Percentiles rank a stretch among this genome's conserved stretches.
These are phyloP conservation scores for Temnothorax nylanderi DNA, from an alignment of 1,140 invertebrate genomes.

Conservation along the genomic window DNA sequence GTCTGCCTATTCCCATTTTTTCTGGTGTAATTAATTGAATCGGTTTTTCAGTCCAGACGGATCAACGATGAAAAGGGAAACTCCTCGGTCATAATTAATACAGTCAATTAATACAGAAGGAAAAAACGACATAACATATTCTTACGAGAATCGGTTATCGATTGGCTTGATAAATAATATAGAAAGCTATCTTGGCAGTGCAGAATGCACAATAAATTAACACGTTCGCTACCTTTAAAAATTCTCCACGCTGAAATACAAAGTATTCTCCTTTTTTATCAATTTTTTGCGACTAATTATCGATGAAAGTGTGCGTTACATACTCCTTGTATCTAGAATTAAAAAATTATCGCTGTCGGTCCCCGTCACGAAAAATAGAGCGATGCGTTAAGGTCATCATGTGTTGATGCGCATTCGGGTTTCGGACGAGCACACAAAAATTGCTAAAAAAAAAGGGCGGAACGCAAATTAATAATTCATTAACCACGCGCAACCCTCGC, in stretches of 20 bases:
- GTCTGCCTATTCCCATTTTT: background rate
- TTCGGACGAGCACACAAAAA: background rate
- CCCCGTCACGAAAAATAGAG: background rate
- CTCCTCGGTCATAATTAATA: background rate
- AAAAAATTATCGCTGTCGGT: background rate
- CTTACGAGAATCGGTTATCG: constrained; percentile 16
- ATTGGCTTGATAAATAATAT: constrained; percentile 29
- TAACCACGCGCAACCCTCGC: background rate
- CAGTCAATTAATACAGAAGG: background rate
- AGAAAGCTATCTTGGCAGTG: background rate
- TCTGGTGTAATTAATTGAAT: background rate
- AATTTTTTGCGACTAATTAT: background rate
- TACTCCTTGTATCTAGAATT: too few relatives aligned
- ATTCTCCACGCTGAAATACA: background rate
- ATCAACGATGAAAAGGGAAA: background rate
- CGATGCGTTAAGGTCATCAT: constrained; percentile 21
- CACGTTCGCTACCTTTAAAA: background rate
- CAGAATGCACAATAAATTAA: background rate
- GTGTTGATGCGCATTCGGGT: constrained; percentile 12
- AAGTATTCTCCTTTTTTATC: background rate
- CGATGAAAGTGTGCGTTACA: too few relatives aligned
- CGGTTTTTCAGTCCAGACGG: background rate
- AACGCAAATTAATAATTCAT: constrained; percentile 52
- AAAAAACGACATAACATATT: background rate
- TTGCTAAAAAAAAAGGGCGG: background rate